Conservation (phyloP, 1,140 invertebrate genomes). For the Drosophila erecta region DNA sequence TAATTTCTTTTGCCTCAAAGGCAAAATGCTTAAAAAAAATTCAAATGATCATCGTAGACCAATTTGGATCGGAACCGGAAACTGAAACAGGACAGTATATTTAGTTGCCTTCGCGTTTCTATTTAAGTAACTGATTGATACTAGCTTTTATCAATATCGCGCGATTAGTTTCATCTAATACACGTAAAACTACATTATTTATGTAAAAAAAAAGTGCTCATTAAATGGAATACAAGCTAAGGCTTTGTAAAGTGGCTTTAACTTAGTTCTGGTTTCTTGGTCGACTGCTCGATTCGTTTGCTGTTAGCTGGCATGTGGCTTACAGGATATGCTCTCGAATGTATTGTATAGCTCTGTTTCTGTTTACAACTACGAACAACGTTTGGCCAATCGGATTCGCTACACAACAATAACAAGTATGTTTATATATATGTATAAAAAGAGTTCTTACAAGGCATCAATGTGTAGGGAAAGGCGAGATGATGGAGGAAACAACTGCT, state of each 20-base stretch:
- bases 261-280: conserved; percentile 32
- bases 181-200: conserved; percentile 23
- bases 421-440: background rate
- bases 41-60: background rate
- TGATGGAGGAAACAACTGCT: background rate
- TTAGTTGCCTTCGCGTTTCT: conserved; percentile 2
- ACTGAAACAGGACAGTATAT: conserved; percentile 8
- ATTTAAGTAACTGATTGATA: conserved; percentile 67
- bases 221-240: conserved; percentile 73
- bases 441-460: conserved; percentile 33
- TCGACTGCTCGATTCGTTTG: conserved; percentile 10
- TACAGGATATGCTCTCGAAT: conserved; percentile 38
- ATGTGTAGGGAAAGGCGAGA: background rate
- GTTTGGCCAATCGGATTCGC: conserved; percentile 60
- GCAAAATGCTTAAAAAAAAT: background rate
- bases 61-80: conserved; percentile 6
- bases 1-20: conserved; percentile 1
- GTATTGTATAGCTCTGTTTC: conserved; percentile 25
- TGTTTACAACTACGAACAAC: conserved; percentile 45
- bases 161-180: conserved; percentile 1
- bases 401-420: conserved; percentile 50
- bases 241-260: conserved; percentile 57
- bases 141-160: conserved; percentile 8
- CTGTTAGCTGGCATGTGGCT: conserved; percentile 52
- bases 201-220: conserved; percentile 37